Conservation (phyloP, 35 echinoderm and acorn worm genomes). For the Heliocidaris erythrogramma region DNA sequence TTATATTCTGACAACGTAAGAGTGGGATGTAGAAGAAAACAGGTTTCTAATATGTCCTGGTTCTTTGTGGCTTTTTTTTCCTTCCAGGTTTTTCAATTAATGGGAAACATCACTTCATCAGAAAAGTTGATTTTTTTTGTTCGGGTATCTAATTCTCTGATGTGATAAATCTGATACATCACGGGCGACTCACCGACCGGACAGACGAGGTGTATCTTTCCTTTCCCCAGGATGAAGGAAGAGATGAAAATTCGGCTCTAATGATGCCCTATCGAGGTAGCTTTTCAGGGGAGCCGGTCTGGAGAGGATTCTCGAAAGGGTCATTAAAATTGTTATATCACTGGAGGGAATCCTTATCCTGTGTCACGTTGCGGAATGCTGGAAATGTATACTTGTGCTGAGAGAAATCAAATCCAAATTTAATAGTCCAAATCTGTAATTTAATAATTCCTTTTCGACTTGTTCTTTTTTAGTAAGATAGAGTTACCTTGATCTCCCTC, state of each 20-base stretch:
- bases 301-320: not conserved
- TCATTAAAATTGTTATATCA: conserved; percentile 14
- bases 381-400: not conserved
- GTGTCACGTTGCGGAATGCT: not conserved
- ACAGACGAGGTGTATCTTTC: not conserved
- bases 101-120: not conserved
- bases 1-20: not conserved
- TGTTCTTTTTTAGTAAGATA: not conserved
- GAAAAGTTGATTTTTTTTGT: not conserved
- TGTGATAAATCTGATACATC: not conserved
- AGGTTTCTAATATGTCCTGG: not conserved
- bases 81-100: not conserved
- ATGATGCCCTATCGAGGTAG: not conserved
- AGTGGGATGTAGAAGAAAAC: not conserved
- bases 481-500: not conserved
- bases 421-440: not conserved
- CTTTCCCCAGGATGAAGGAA: not conserved
- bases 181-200: not conserved
- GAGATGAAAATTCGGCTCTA: not conserved
- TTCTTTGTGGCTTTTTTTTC: not conserved
- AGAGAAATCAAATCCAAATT: not conserved
- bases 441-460: not conserved
- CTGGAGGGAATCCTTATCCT: not conserved
- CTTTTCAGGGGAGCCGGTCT: not conserved
- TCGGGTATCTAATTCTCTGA: not conserved